These are phyloP conservation scores for Pocillopora verrucosa DNA, from an alignment of 64 coral and sea anemone genomes.

Conservation along the genomic window DNA sequence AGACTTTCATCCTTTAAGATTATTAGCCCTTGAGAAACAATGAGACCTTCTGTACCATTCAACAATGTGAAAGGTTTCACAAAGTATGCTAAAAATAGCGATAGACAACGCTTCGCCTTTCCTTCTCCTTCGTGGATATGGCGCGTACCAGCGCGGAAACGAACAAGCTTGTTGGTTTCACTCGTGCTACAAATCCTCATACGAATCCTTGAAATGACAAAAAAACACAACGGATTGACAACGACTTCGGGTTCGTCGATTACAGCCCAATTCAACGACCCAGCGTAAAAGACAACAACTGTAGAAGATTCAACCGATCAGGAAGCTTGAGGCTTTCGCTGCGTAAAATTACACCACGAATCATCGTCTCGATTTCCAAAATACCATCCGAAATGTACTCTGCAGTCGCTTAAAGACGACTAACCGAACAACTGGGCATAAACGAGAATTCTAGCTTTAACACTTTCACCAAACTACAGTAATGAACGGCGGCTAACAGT, in stretches of 20 bases:
- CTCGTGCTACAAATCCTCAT: background rate
- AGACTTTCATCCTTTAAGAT: background rate
- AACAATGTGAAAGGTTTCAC: background rate
- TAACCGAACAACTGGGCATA: background rate
- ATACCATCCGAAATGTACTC: background rate
- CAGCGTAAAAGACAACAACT: conserved; percentile 6
- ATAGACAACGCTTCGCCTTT: conserved; percentile 23
- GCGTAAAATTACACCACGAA: conserved; percentile 9
- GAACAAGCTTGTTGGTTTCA: conserved; percentile 23
- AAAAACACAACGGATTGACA: background rate
- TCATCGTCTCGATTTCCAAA: conserved; percentile 2
- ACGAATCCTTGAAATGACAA: background rate
- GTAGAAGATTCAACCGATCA: conserved; percentile 22
- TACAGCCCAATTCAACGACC: background rate
- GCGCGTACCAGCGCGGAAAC: conserved; percentile 27
- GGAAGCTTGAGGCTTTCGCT: conserved; percentile 12
- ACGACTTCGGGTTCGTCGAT: background rate
- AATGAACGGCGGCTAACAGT: conserved; percentile 47
- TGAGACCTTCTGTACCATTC: conserved; percentile 19
- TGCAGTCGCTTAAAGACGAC: background rate
- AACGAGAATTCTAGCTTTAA: conserved; percentile 13
- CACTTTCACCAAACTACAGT: conserved; percentile 40
- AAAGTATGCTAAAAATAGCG: conserved; percentile 23
- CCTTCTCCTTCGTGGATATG: conserved; percentile 5
- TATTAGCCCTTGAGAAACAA: conserved; percentile 20